These are phyloP conservation scores for Noctua pronuba DNA, from an alignment of 2,888 invertebrate species.

Conservation along the genomic window DNA sequence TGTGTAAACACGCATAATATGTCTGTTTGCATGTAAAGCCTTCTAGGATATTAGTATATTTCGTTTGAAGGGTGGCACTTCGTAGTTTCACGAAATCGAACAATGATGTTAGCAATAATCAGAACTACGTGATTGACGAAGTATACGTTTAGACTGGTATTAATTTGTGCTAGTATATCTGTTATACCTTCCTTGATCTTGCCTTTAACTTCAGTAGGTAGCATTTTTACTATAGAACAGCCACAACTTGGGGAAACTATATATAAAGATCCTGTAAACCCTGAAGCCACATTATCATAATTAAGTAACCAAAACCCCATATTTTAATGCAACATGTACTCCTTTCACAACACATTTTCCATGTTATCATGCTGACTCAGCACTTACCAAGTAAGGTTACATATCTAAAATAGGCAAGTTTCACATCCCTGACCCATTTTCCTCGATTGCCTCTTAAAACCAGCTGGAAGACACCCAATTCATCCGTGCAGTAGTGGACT, in stretches of 20 bases:
- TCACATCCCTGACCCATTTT: constrained; percentile 54
- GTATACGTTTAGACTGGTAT: neutral
- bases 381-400: constrained; percentile 9
- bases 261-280: neutral
- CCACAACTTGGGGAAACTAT: neutral
- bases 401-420: constrained; percentile 22
- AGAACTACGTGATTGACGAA: neutral
- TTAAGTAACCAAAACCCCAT: neutral
- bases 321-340: constrained; percentile 9
- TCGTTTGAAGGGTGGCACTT: neutral
- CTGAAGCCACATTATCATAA: neutral
- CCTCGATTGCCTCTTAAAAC: constrained; percentile 52
- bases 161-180: neutral
- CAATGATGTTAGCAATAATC: neutral
- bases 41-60: neutral
- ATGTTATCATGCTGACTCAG: constrained; percentile 29
- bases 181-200: neutral
- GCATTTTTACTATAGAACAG: neutral
- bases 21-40: neutral
- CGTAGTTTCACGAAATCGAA: neutral
- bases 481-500: constrained; percentile 45
- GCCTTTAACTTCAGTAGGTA: neutral
- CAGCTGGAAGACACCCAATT: constrained; percentile 61
- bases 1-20: neutral
- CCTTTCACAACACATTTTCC: neutral